These are phyloP conservation scores for Tetramorium simillimum DNA, from an alignment of 1,140 invertebrate species.

Conservation along the genomic window DNA sequence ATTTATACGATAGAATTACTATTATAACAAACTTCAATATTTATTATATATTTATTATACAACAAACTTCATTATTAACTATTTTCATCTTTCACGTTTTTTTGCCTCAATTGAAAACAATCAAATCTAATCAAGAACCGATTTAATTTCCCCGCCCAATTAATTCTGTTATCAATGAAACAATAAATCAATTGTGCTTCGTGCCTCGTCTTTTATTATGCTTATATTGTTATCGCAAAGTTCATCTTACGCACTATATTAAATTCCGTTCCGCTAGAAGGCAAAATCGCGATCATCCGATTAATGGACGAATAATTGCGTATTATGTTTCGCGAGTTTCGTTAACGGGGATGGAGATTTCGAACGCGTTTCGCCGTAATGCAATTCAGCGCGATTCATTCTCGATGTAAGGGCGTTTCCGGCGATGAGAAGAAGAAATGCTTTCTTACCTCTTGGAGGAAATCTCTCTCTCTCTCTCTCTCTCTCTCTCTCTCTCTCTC, in stretches of 20 bases:
- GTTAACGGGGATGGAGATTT: neutral
- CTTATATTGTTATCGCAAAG: conserved; percentile 8
- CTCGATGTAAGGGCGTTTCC: conserved; percentile 5
- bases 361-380: conserved; percentile 1
- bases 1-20: too few relatives aligned
- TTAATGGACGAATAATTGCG: conserved; percentile 48
- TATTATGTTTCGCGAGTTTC: conserved; percentile 37
- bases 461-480: neutral
- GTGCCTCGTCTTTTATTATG: neutral
- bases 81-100: neutral
- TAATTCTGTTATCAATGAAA: neutral
- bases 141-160: neutral
- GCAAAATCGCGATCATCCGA: conserved; percentile 10
- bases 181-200: neutral
- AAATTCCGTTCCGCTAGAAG: conserved; percentile 16
- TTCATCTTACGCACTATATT: neutral
- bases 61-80: neutral
- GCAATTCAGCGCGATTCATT: conserved; percentile 41
- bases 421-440: conserved; percentile 1
- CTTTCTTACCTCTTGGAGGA: neutral
- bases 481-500: conserved; percentile 4
- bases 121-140: neutral
- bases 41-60: too few relatives aligned
- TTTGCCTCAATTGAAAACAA: neutral
- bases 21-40: too few relatives aligned